A percentile compares a stretch with the other conserved stretches of the same genome.
Evolutionary conservation across 2,113 vertebrate genomes (phyloP).

Genomic region (Rana temporaria): DNA sequence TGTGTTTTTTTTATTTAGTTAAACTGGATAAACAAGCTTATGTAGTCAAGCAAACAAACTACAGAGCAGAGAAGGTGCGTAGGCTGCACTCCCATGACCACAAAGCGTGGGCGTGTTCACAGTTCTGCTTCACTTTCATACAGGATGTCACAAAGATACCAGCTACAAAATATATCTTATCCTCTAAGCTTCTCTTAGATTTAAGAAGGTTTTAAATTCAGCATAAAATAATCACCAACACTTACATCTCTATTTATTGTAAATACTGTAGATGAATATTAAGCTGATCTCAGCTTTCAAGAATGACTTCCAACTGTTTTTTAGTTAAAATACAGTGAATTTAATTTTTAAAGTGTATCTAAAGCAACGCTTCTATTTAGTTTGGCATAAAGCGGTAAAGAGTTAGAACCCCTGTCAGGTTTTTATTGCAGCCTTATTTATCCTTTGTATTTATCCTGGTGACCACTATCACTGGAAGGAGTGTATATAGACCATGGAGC

Average conservation of each 20-base stretch:
- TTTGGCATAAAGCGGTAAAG: no score
- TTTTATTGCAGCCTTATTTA: no score
- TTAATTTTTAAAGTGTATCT: no score
- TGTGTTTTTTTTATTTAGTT: neutral
- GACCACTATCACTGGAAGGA: no score
- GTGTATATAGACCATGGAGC: no score
- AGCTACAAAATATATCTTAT: neutral
- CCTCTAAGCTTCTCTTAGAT: neutral
- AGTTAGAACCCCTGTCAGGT: no score
- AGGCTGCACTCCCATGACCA: constrained; percentile 46
- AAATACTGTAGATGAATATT: no score
- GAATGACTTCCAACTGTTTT: no score
- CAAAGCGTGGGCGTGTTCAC: constrained; percentile 44
- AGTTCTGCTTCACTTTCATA: constrained; percentile 50
- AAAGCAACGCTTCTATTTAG: no score
- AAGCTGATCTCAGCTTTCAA: no score
- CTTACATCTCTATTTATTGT: neutral
- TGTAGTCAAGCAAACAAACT: constrained; percentile 25
- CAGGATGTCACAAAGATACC: constrained; percentile 46
- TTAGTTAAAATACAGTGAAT: no score
- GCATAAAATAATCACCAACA: neutral
- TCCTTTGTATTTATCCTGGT: no score
- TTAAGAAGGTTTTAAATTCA: neutral
- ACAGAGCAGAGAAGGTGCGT: constrained; percentile 28
- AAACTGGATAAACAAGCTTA: constrained; percentile 14